A percentile compares a stretch with the other conserved stretches of the same genome.
phyloP scores from a whole-genome alignment of 2,797 vertebrate species.

The Mareca penelope region DNA sequence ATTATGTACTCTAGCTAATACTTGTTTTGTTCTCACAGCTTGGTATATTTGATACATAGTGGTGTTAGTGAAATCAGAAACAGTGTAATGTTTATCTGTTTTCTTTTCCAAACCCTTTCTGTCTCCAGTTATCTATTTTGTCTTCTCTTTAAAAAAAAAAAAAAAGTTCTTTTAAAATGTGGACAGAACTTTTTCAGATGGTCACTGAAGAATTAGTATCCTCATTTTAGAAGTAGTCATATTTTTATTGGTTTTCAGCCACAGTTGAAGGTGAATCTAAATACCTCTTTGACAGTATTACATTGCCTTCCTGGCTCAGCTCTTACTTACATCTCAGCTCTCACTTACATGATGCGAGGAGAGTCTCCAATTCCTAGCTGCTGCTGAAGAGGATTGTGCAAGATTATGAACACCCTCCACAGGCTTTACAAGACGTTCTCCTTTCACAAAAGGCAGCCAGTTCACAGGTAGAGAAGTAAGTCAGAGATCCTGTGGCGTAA shows the following conservation, averaged over 20 bases:
- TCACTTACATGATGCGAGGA: rapidly evolving
- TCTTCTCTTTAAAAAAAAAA: not conserved
- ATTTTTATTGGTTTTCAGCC: not conserved
- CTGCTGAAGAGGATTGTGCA: not conserved
- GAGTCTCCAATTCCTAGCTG: not conserved
- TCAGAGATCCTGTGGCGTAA: not conserved
- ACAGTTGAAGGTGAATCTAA: not conserved
- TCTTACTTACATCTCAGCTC: not conserved
- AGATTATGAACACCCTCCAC: not conserved
- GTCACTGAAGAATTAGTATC: not conserved
- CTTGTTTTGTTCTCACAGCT: not conserved
- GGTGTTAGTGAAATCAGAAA: not conserved
- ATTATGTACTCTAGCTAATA: rapidly evolving
- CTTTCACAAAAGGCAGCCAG: not conserved
- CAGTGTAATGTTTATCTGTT: not conserved
- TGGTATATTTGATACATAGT: rapidly evolving
- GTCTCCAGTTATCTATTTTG: rapidly evolving
- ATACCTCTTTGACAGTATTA: not conserved
- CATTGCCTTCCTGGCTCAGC: not conserved
- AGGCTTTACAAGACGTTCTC: not conserved
- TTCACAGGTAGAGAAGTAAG: too few relatives aligned
- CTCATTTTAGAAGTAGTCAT: not conserved
- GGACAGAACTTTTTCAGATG: not conserved
- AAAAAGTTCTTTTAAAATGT: not conserved
- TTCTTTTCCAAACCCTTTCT: not conserved